Evolutionary conservation across 2,888 invertebrate genomes (phyloP), one percentile per base, ranked within the genome.

Genomic region (Psylliodes chrysocephalus): DNA sequence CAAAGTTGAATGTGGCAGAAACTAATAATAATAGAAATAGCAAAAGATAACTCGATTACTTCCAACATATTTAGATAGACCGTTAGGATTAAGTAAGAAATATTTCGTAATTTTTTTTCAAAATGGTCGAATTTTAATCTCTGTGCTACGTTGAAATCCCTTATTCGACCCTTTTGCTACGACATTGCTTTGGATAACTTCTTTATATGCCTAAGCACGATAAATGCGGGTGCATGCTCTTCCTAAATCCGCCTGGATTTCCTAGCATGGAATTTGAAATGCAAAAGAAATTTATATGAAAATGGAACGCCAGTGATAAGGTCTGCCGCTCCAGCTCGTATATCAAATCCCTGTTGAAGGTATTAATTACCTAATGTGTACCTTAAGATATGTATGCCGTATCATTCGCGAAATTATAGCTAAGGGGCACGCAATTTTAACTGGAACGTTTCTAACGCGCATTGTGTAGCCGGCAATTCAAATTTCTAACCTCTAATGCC

Each of bases 321-420:
- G 47, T 25, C 8, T 47, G 25, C 14, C 14, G 22, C 25, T 14
- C 17, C 15, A 7, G 14, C 17, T 10, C 28, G 40, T 65, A 44
- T 42, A 68, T 68, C 60, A 66, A 66, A 62, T 46, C 15, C 47
- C 52, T 19, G 61, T 66, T 68, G 62, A 66, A 59, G 54, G 64
- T 59, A 68, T 68, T 64, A 66, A 64, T 64, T 68, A 68, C 62
- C 47, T 63, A 64, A 67, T 63, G 53, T 60, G 44, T 64, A 60
- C 56, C 56, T 62, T 59, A 59, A 64, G 64, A 56, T 63, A 28
- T 51, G 59, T 54, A 53, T 12, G 47, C 49, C 60, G 53, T 54
- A 53, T 66, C 66, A 49, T 62, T 62, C 19, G 30, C 10, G 15
- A 40, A 40, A 49, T 59, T 59, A 62, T 64, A 17, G 62, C 40